phyloP scores from a whole-genome alignment of 2,113 vertebrate species.

The Nymphicus hollandicus region DNA sequence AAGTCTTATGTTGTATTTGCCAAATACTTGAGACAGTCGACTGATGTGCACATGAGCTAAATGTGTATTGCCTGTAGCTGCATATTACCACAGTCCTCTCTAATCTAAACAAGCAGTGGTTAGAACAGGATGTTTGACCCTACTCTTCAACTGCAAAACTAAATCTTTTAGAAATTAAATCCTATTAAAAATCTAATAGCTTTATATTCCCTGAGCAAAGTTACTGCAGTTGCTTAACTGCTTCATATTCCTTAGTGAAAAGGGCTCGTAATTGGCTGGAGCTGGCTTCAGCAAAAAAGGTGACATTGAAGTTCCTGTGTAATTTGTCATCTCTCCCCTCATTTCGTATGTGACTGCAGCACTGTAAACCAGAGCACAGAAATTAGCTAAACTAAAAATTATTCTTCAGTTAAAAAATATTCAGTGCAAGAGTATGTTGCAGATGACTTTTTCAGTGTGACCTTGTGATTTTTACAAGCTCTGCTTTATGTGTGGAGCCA shows the following conservation, averaged over 20 bases:
- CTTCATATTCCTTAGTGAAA: background rate
- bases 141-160: background rate
- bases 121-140: background rate
- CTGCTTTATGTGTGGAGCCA: background rate
- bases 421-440: background rate
- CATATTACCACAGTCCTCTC: background rate
- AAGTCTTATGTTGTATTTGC: background rate
- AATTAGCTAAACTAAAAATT: background rate
- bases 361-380: background rate
- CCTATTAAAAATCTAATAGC: background rate
- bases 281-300: background rate
- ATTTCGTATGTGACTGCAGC: background rate
- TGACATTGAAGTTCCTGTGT: background rate
- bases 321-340: background rate
- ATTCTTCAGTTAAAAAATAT: background rate
- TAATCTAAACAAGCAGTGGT: background rate
- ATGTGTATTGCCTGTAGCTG: background rate
- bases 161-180: background rate
- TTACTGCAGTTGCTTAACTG: background rate
- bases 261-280: background rate
- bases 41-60: background rate
- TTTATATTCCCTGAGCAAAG: background rate
- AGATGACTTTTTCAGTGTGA: background rate
- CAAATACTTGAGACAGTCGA: background rate
- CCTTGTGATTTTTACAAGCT: background rate